These are phyloP conservation scores for Capreolus pygargus DNA, from an alignment of 2,113 vertebrate genomes.

Conservation along the genomic window DNA sequence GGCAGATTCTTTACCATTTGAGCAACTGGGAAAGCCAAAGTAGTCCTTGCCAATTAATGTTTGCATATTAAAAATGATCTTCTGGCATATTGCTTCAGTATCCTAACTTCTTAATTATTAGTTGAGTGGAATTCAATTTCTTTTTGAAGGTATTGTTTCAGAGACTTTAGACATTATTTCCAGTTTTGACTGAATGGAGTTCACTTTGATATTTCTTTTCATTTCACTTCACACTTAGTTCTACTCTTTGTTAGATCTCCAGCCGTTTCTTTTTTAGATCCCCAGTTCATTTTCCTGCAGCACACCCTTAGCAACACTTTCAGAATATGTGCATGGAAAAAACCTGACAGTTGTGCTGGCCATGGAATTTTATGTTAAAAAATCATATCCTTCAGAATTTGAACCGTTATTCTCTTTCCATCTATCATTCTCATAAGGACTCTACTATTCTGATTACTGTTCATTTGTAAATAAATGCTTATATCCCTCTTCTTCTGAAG, in stretches of 20 bases:
- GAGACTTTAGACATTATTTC: background rate
- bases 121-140: background rate
- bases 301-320: background rate
- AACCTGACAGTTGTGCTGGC: background rate
- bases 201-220: background rate
- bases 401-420: background rate
- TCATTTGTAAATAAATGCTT: background rate
- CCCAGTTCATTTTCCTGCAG: background rate
- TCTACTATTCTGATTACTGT: background rate
- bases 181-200: background rate
- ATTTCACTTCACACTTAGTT: background rate
- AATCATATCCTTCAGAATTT: background rate
- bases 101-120: background rate
- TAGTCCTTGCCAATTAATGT: background rate
- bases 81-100: background rate
- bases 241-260: background rate
- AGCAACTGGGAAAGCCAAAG: background rate
- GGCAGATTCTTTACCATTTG: background rate
- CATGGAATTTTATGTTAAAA: background rate
- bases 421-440: background rate
- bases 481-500: background rate
- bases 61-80: background rate
- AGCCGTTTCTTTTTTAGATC: background rate
- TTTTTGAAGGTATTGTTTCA: background rate
- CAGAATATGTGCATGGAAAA: background rate